Percentiles rank a stretch among this genome's conserved stretches.
Evolutionary conservation across 2,113 vertebrate species (phyloP).

Genomic region (Crypturellus undulatus): DNA sequence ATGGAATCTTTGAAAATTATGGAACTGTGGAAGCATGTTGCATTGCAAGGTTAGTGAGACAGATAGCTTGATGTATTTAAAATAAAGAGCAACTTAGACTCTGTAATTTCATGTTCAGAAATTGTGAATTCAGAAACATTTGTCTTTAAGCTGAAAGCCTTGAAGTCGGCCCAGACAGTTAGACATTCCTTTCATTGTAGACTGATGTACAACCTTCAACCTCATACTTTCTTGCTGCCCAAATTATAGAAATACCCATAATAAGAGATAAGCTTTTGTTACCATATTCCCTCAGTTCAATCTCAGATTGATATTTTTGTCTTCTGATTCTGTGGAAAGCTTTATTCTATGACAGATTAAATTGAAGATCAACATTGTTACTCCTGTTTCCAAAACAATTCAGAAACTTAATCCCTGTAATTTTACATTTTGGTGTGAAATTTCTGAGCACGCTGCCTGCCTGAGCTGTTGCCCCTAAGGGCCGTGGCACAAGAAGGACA

Average conservation of each 20-base stretch:
- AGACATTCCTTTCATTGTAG: fast-evolving
- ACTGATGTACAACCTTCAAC: background rate
- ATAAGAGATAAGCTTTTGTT: background rate
- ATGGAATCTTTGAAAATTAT: fast-evolving
- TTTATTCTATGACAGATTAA: background rate
- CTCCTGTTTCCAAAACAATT: background rate
- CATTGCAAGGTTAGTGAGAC: background rate
- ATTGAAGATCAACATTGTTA: background rate
- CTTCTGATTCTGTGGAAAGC: background rate
- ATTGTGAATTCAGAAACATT: background rate
- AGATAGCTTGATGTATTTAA: background rate
- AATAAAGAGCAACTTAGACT: background rate
- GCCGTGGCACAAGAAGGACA: background rate
- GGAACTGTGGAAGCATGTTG: background rate
- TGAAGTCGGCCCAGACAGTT: background rate
- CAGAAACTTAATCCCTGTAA: background rate
- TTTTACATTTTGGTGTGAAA: background rate
- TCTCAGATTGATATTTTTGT: background rate
- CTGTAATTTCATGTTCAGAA: background rate
- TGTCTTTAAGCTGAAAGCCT: background rate
- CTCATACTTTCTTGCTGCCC: background rate
- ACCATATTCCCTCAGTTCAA: background rate
- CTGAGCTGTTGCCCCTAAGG: background rate
- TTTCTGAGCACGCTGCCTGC: background rate
- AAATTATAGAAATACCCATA: background rate